Percentiles rank a stretch among this genome's conserved stretches.
Evolutionary conservation across 2,797 vertebrate species (phyloP).

Genomic region (Myripristis jacobus): DNA sequence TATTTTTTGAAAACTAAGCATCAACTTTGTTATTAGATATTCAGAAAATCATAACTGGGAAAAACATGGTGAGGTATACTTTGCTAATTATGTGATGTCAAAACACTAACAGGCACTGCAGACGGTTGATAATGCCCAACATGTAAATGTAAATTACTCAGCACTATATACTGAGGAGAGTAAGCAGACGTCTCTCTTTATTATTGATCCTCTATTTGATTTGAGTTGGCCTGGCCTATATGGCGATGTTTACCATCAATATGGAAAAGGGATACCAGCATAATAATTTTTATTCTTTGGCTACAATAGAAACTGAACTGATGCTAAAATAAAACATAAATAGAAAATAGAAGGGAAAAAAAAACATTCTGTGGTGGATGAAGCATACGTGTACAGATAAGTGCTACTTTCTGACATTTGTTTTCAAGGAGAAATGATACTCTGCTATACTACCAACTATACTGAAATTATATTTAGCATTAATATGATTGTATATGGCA

Average conservation of each 20-base stretch:
- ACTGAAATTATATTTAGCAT: no score
- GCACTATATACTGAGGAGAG: slow-evolving; percentile 20
- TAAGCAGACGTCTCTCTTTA: slow-evolving; percentile 5
- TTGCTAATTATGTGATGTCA: not conserved
- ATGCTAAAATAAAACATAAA: no score
- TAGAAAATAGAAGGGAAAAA: no score
- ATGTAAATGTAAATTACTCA: slow-evolving; percentile 7
- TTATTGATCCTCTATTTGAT: slow-evolving; percentile 17
- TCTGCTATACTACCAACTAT: no score
- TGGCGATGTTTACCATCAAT: slow-evolving; percentile 14
- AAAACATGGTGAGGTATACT: not conserved
- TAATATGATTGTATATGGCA: no score
- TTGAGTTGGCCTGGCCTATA: slow-evolving; percentile 4
- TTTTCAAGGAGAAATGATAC: no score
- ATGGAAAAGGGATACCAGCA: not conserved
- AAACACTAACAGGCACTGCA: not conserved
- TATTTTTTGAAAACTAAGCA: slow-evolving; percentile 19
- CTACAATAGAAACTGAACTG: no score
- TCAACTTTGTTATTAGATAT: slow-evolving; percentile 31
- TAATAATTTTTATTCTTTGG: no score
- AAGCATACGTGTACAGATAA: no score
- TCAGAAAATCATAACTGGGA: slow-evolving; percentile 8
- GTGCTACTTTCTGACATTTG: no score
- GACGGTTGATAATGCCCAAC: slow-evolving; percentile 2
- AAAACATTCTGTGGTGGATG: no score